phyloP scores from a whole-genome alignment of 2,888 invertebrate genomes.

The Philonicus albiceps region DNA sequence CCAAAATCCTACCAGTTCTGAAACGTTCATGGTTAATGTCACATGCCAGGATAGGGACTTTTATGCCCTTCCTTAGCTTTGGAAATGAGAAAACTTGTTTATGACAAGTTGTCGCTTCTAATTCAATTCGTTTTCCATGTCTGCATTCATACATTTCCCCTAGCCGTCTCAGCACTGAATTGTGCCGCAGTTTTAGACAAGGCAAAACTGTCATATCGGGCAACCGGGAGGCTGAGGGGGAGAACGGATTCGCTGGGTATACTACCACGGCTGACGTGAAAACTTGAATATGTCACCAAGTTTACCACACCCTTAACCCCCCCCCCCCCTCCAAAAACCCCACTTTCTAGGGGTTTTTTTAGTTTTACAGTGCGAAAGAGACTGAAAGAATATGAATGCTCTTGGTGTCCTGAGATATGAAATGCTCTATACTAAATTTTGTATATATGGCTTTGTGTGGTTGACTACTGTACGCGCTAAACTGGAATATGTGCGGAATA shows the following conservation, averaged over 20 bases:
- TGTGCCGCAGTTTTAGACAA: slow-evolving; percentile 15
- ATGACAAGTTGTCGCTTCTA: slow-evolving; percentile 43
- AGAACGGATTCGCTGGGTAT: not conserved
- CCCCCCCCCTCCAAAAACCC: too few relatives aligned
- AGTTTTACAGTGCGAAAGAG: not conserved
- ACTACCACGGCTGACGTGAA: slow-evolving; percentile 8
- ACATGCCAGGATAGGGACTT: slow-evolving; percentile 9
- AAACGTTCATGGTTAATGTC: slow-evolving; percentile 38
- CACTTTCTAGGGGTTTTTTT: not conserved
- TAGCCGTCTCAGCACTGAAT: not conserved
- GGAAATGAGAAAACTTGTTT: slow-evolving; percentile 42
- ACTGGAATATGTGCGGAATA: slow-evolving; percentile 36
- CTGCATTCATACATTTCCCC: slow-evolving; percentile 2
- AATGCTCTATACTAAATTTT: not conserved
- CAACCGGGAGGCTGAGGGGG: not conserved
- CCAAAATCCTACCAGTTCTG: not conserved
- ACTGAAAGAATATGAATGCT: slow-evolving; percentile 21
- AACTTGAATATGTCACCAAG: slow-evolving; percentile 40
- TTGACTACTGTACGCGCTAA: not conserved
- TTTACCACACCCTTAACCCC: slow-evolving; percentile 6
- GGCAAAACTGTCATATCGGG: not conserved
- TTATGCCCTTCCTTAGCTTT: slow-evolving; percentile 23
- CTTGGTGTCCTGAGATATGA: not conserved
- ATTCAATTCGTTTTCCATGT: slow-evolving; percentile 38
- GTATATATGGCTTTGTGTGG: not conserved